Percentiles rank a stretch among this genome's conserved stretches.
Evolutionary conservation across 2,113 vertebrate species (phyloP).

Genomic region (Cyprinus carpio): DNA sequence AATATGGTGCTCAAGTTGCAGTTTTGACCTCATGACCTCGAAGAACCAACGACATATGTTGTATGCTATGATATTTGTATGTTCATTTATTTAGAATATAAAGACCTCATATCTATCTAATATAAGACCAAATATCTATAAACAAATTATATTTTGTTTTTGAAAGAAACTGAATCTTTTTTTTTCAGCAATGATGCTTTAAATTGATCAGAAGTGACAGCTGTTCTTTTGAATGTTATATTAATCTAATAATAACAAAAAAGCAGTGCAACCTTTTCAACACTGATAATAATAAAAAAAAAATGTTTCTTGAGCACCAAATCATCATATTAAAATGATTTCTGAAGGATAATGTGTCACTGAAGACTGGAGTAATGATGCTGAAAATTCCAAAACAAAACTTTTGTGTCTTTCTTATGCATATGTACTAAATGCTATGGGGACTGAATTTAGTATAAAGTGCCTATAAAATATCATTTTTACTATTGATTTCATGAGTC

Average conservation of each 20-base stretch:
- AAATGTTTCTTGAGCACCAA: not conserved
- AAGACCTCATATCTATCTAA: not conserved
- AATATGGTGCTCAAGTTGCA: not conserved
- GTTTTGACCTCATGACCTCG: not conserved
- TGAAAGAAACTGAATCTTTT: not conserved
- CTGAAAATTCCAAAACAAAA: not conserved
- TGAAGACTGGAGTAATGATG: not conserved
- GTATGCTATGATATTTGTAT: not conserved
- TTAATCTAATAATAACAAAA: too few relatives aligned
- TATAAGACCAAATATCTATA: not conserved
- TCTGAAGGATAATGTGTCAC: not conserved
- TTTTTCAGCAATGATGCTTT: not conserved
- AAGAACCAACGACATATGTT: not conserved
- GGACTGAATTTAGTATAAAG: not conserved
- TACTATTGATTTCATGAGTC: too few relatives aligned
- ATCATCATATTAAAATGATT: not conserved
- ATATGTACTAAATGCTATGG: not conserved
- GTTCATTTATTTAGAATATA: not conserved
- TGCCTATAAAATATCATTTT: not conserved
- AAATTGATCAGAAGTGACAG: not conserved
- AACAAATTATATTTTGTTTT: not conserved
- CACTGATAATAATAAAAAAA: not conserved
- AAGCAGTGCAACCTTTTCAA: too few relatives aligned
- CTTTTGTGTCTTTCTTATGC: not conserved
- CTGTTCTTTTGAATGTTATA: not conserved